Evolutionary conservation across 2,888 invertebrate genomes (phyloP), one percentile per base, ranked within the genome.

Genomic region (Alloplasta piceator): DNA sequence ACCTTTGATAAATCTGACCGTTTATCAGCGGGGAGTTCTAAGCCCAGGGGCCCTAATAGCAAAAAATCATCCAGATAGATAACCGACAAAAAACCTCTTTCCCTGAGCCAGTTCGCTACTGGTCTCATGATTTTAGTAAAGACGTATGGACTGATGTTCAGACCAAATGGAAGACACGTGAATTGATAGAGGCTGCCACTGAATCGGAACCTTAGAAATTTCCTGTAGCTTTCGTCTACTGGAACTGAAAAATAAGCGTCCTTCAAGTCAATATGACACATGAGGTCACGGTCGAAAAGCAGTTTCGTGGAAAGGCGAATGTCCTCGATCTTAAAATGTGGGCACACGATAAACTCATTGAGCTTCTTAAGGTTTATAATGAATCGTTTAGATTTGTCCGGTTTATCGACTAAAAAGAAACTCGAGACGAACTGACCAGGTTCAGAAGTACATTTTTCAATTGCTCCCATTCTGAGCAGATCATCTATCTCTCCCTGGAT

Each of bases 281-380:
- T 61, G 12, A 12, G 70, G 38, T 5, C 56, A 26, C 58, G 48
- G 10, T 56, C 81, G 80, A 38, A 26, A 48, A 52, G 36, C 26
- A n/a, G n/a, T 43, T 41, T 36, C 43, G 39, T 39, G n/a, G 83
- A 85, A 9, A 83, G 82, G 55, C 82, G 78, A 41, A 70, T 63
- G 68, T 87, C 86, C 66, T 87, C 86, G 39, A 87, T 75, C 70
- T 87, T 86, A 64, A 88, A 87, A 77, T 87, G 87, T 41, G 81
- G 67, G 1, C 83, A 74, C 6, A 12, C 6, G 38, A 87, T 74
- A 56, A 78, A 86, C 43, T 83, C 74, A 64, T 87, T 86, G 1
- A 88, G 61, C n/a, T 43, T 41, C 80, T 87, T 87, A 26, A 86
- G 71, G 56, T 86, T 86, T 43, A 85, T 56, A 48, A 85, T 86